Evolutionary conservation across 2,888 invertebrate genomes (phyloP).

Genomic region (Diarsia mendica): DNA sequence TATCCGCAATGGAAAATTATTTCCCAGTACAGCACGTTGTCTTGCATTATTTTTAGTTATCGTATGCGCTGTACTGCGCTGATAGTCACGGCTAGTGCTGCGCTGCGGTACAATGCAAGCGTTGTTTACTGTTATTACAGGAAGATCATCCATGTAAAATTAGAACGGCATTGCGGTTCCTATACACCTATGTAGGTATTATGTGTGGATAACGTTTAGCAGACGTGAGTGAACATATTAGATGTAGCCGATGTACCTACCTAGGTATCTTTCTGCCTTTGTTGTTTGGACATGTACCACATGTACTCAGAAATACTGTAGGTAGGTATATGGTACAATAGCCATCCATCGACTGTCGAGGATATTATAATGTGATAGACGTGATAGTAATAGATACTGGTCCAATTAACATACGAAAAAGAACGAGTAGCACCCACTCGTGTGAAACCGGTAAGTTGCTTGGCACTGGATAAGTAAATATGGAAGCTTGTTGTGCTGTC

Average conservation of each 20-base stretch:
- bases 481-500: slow-evolving; percentile 86
- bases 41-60: slow-evolving; percentile 51
- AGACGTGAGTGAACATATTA: slow-evolving; percentile 8
- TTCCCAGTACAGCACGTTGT: slow-evolving; percentile 37
- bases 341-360: slow-evolving; percentile 62
- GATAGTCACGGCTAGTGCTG: slow-evolving; percentile 41
- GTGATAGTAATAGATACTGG: slow-evolving; percentile 77
- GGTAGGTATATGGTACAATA: slow-evolving; percentile 46
- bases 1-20: slow-evolving; percentile 58
- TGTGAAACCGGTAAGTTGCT: slow-evolving; percentile 86
- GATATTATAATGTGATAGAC: slow-evolving; percentile 75
- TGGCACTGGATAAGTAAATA: slow-evolving; percentile 86
- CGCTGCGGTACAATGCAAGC: slow-evolving; percentile 30
- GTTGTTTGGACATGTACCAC: slow-evolving; percentile 16
- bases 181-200: slow-evolving; percentile 15
- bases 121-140: slow-evolving; percentile 56
- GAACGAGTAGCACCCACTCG: slow-evolving; percentile 86
- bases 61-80: slow-evolving; percentile 21
- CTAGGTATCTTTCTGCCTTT: slow-evolving; percentile 2
- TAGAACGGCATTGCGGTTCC: slow-evolving; percentile 40
- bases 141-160: slow-evolving; percentile 57
- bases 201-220: slow-evolving; percentile 12
- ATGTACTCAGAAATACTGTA: slow-evolving; percentile 17
- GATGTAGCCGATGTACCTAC: not conserved
- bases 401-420: slow-evolving; percentile 83